phyloP scores from a whole-genome alignment of 92 coral and sea anemone species.

The Meandrina meandrites region DNA sequence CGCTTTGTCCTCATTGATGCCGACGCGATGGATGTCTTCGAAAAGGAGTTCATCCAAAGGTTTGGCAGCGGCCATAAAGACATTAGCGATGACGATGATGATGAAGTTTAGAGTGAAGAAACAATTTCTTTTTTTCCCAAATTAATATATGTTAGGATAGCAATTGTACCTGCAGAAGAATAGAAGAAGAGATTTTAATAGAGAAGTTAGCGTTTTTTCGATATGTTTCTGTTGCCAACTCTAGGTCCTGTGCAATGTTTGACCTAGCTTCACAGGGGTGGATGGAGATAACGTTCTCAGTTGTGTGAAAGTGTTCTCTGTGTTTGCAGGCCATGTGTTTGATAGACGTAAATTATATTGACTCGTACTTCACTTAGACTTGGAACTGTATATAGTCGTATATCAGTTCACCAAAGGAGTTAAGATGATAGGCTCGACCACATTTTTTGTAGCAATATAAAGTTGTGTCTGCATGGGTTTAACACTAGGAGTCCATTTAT shows the following conservation, averaged over 20 bases:
- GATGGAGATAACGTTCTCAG: not conserved
- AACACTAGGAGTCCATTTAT: no score
- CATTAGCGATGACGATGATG: not conserved
- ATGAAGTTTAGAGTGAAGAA: not conserved
- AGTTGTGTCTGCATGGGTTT: no score
- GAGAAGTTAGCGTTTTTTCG: not conserved
- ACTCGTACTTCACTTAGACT: no score
- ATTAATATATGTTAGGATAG: no score
- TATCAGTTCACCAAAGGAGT: no score
- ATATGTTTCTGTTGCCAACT: no score
- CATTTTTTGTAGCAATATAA: no score
- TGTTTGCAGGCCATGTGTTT: not conserved
- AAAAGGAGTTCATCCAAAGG: conserved; percentile 56
- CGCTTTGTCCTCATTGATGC: conserved; percentile 69
- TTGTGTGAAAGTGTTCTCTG: not conserved
- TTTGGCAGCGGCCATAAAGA: conserved; percentile 14
- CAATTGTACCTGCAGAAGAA: no score
- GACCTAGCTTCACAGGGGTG: no score
- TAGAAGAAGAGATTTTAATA: no score
- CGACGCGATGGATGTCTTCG: conserved; percentile 64
- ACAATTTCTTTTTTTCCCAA: not conserved
- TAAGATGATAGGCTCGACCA: no score
- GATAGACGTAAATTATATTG: not conserved
- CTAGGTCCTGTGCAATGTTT: not conserved
- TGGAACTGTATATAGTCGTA: no score